Percentiles rank a stretch among this genome's conserved stretches.
phyloP scores from a whole-genome alignment of 1,140 invertebrate species.

The Pollicipes pollicipes region DNA sequence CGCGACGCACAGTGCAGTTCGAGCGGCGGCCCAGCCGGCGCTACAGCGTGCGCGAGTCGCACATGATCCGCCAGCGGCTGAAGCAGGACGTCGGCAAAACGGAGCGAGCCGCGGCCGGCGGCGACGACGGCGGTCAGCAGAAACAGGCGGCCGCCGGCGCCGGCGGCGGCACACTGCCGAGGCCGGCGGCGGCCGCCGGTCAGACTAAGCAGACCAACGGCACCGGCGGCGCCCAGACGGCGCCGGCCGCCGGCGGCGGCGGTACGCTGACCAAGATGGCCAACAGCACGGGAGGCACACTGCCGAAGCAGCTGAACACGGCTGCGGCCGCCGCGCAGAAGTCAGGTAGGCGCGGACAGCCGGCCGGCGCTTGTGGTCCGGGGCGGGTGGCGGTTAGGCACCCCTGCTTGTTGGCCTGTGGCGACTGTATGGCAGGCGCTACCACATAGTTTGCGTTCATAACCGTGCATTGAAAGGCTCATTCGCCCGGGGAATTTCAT shows the following conservation, averaged over 20 bases:
- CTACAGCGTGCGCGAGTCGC: conserved; percentile 74
- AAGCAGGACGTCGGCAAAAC: conserved; percentile 29
- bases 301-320: background rate
- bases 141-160: background rate
- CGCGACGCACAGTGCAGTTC: conserved; percentile 20
- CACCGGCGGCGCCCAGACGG: background rate
- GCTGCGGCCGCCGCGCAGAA: background rate
- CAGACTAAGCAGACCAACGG: background rate
- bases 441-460: too few relatives aligned
- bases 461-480: too few relatives aligned
- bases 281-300: background rate
- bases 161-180: too few relatives aligned
- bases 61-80: conserved; percentile 55
- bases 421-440: too few relatives aligned
- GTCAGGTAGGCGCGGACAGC: background rate
- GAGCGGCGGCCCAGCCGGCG: conserved; percentile 85
- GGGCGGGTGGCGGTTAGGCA: too few relatives aligned
- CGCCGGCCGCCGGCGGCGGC: too few relatives aligned
- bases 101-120: background rate
- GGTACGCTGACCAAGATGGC: background rate
- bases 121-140: conserved; percentile 2
- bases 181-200: background rate
- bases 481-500: too few relatives aligned
- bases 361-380: too few relatives aligned
- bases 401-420: too few relatives aligned